These are phyloP conservation scores for Phylloscopus whistleri DNA, from an alignment of 2,113 vertebrate species.

Conservation along the genomic window DNA sequence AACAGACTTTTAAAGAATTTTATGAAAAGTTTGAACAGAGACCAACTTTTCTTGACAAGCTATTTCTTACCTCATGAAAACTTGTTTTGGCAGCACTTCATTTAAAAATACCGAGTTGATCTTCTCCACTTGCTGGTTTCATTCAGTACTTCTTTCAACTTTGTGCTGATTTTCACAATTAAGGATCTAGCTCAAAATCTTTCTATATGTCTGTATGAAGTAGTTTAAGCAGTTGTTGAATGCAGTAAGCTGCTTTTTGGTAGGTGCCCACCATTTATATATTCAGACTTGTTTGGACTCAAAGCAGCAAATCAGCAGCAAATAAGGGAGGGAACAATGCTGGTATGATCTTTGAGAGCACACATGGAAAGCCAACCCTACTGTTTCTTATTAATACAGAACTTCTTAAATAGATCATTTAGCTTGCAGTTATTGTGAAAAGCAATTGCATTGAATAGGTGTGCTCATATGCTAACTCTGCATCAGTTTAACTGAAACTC, in stretches of 20 bases:
- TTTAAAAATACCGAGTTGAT: neutral
- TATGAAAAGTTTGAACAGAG: neutral
- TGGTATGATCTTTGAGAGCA: neutral
- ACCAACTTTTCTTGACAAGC: neutral
- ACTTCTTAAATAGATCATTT: neutral
- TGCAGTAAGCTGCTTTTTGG: neutral
- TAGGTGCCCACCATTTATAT: neutral
- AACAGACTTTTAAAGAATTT: neutral
- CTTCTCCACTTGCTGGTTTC: neutral
- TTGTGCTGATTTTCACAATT: neutral
- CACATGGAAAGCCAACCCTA: neutral
- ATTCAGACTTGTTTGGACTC: neutral
- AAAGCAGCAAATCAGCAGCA: neutral
- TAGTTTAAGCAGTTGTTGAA: neutral
- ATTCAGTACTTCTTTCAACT: neutral
- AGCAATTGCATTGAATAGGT: neutral
- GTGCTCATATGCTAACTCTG: neutral
- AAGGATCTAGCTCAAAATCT: neutral
- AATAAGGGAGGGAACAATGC: neutral
- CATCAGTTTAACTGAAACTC: neutral
- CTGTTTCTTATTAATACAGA: neutral
- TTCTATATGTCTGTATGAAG: neutral
- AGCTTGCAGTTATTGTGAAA: neutral
- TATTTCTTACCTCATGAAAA: neutral
- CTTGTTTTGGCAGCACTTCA: neutral